These are phyloP conservation scores for Clarias batrachus DNA, from an alignment of 2,113 vertebrate species.

Conservation along the genomic window DNA sequence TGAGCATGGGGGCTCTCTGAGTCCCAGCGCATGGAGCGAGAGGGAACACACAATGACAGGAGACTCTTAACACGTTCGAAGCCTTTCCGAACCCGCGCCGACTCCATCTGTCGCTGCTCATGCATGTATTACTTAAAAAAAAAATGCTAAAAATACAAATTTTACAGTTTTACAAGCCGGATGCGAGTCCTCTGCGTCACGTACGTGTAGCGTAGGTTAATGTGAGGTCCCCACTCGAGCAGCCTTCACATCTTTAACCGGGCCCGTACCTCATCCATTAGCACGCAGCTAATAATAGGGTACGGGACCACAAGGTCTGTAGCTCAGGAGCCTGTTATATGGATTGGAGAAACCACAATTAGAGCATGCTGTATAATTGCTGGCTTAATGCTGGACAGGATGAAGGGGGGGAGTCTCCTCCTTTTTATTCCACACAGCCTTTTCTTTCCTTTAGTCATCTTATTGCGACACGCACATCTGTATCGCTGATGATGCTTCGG, in stretches of 20 bases:
- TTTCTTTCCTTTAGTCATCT: neutral
- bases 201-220: constrained; percentile 29
- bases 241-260: constrained; percentile 46
- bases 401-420: constrained; percentile 18
- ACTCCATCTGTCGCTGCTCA: constrained; percentile 50
- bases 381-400: constrained; percentile 40
- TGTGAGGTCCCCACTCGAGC: constrained; percentile 31
- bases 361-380: constrained; percentile 51
- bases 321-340: constrained; percentile 42
- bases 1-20: constrained; percentile 14
- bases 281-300: constrained; percentile 42
- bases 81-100: neutral
- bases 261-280: constrained; percentile 53
- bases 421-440: neutral
- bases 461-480: neutral
- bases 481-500: neutral
- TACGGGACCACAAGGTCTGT: constrained; percentile 25
- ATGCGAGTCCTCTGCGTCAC: neutral
- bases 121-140: constrained; percentile 42
- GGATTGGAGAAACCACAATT: constrained; percentile 50
- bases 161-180: constrained; percentile 17
- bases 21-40: constrained; percentile 37
- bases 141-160: neutral
- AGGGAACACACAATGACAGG: constrained; percentile 55
- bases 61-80: constrained; percentile 52